Evolutionary conservation across 2,797 vertebrate species (phyloP).

Genomic region (Harpagifer antarcticus): DNA sequence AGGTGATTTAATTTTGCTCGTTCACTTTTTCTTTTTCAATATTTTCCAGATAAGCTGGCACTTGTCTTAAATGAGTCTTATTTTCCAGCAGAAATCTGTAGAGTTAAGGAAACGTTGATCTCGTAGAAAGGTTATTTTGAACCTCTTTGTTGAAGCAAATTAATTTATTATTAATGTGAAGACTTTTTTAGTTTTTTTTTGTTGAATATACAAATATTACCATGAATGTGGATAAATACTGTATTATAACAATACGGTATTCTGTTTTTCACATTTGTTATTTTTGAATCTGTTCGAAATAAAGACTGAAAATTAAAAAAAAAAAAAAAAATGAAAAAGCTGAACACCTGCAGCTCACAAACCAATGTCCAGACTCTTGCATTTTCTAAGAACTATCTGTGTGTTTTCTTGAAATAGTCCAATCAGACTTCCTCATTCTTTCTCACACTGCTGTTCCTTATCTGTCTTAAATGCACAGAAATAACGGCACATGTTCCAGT

Average conservation of each 20-base stretch:
- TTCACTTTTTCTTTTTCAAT: not conserved
- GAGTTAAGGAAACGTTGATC: not conserved
- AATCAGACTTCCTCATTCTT: constrained; percentile 25
- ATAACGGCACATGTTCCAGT: not conserved
- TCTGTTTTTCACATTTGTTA: too few relatives aligned
- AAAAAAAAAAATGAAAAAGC: too few relatives aligned
- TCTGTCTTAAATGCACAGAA: not conserved
- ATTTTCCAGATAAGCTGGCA: not conserved
- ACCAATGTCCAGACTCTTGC: not conserved
- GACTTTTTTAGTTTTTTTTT: too few relatives aligned
- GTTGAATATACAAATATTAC: too few relatives aligned
- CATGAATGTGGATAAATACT: too few relatives aligned
- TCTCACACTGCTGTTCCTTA: constrained; percentile 10
- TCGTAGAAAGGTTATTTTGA: not conserved
- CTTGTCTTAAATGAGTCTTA: not conserved
- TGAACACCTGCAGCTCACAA: not conserved
- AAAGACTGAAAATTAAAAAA: too few relatives aligned
- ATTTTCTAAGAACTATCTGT: not conserved
- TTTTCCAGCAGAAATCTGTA: not conserved
- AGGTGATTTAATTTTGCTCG: constrained; percentile 78
- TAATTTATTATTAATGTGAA: too few relatives aligned
- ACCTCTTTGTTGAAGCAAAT: not conserved
- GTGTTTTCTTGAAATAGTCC: constrained; percentile 13
- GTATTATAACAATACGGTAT: too few relatives aligned
- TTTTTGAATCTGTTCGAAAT: too few relatives aligned